These are phyloP conservation scores for Musca domestica DNA, from an alignment of 1,140 invertebrate species.

Conservation along the genomic window DNA sequence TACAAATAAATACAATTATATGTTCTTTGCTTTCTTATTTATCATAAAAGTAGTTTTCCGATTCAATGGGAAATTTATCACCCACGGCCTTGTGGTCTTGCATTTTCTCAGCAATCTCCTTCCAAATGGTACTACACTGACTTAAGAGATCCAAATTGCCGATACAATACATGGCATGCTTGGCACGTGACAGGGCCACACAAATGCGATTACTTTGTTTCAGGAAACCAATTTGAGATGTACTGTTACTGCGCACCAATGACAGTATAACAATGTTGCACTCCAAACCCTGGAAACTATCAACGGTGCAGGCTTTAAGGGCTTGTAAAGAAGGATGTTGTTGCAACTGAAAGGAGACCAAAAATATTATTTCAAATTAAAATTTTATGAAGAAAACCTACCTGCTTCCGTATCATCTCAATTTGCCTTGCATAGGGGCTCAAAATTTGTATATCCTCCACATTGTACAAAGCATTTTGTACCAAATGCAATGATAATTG, in stretches of 20 bases:
- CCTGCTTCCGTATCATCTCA: slow-evolving; percentile 28
- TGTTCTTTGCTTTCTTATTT: no score
- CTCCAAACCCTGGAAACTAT: slow-evolving; percentile 86
- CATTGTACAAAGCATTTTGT: slow-evolving; percentile 58
- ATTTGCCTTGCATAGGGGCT: slow-evolving; percentile 66
- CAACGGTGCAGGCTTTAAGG: slow-evolving; percentile 66
- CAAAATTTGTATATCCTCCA: slow-evolving; percentile 65
- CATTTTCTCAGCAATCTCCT: slow-evolving; percentile 51
- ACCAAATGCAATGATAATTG: slow-evolving; percentile 62
- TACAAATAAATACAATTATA: neutral
- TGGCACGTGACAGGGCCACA: slow-evolving; percentile 80
- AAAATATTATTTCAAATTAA: no score
- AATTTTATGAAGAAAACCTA: no score
- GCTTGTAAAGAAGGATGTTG: slow-evolving; percentile 54
- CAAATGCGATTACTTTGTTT: slow-evolving; percentile 74
- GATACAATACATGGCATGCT: slow-evolving; percentile 64
- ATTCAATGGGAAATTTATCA: slow-evolving; percentile 30
- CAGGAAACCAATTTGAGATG: slow-evolving; percentile 75
- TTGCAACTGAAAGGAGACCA: slow-evolving; percentile 22
- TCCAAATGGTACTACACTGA: slow-evolving; percentile 58
- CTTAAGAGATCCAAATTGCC: slow-evolving; percentile 67
- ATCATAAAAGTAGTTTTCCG: neutral
- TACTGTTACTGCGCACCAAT: slow-evolving; percentile 71
- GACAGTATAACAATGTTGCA: slow-evolving; percentile 81
- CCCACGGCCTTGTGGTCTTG: slow-evolving; percentile 31